Conservation (phyloP, 2,113 vertebrate genomes). For the Cyanoramphus novaezelandiae region DNA sequence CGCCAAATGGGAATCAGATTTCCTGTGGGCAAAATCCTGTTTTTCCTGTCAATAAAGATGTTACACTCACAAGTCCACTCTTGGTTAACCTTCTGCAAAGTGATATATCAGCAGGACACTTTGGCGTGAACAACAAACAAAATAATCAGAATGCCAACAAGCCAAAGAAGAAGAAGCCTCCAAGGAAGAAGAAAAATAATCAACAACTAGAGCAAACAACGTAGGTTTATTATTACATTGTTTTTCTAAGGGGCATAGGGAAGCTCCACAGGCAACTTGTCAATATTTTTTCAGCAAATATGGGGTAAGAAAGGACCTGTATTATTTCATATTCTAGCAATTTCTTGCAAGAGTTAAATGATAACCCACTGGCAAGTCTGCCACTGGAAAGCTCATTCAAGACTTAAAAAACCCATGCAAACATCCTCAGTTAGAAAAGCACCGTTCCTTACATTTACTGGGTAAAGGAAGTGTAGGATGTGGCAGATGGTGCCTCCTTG, state of each 20-base stretch:
- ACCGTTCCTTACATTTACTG: background rate
- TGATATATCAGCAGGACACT: slow-evolving; percentile 96
- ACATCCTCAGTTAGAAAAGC: background rate
- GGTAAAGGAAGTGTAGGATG: background rate
- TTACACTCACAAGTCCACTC: slow-evolving; percentile 93
- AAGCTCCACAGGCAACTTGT: background rate
- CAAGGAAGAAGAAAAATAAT: slow-evolving; percentile 94
- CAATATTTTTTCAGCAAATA: background rate
- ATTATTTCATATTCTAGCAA: background rate
- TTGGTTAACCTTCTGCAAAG: slow-evolving; percentile 97
- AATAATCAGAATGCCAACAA: slow-evolving; percentile 86
- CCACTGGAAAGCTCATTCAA: background rate
- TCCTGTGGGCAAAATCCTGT: slow-evolving; percentile 87
- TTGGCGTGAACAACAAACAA: slow-evolving; percentile 94
- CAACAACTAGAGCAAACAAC: slow-evolving; percentile 86
- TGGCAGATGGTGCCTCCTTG: background rate
- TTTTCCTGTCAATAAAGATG: slow-evolving; percentile 95
- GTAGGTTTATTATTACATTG: slow-evolving; percentile 79
- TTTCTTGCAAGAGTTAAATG: background rate
- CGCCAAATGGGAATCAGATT: slow-evolving; percentile 85
- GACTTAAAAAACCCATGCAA: background rate
- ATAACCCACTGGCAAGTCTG: background rate
- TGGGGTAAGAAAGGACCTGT: background rate
- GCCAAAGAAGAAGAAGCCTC: slow-evolving; percentile 98
- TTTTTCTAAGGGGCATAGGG: background rate